A percentile compares a stretch with the other conserved stretches of the same genome.
Conservation (phyloP, 1,140 invertebrate species). For the Propsilocerus akamusi region DNA sequence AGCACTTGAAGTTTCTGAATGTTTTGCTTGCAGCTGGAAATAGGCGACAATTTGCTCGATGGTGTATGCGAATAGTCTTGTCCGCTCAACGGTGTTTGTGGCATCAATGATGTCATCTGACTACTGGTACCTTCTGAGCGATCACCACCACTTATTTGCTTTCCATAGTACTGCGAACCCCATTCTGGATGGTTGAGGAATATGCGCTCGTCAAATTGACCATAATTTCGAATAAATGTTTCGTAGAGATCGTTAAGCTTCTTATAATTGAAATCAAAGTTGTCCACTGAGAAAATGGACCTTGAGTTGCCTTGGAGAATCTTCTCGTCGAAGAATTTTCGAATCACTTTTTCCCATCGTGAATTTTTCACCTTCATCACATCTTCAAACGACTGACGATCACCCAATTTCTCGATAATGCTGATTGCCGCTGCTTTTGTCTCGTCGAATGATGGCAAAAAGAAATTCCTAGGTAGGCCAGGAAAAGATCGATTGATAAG, state of each 20-base stretch:
- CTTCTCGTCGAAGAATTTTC: slow-evolving; percentile 59
- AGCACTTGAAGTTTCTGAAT: not conserved
- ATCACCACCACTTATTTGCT: not conserved
- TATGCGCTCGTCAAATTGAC: slow-evolving; percentile 93
- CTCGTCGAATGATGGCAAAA: slow-evolving; percentile 39
- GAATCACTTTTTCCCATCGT: slow-evolving; percentile 61
- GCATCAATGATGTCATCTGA: slow-evolving; percentile 28
- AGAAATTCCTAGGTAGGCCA: slow-evolving; percentile 57
- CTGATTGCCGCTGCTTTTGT: slow-evolving; percentile 49
- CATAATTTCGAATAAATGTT: slow-evolving; percentile 72
- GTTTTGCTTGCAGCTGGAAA: not conserved
- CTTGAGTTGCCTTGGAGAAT: slow-evolving; percentile 44
- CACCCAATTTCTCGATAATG: slow-evolving; percentile 68
- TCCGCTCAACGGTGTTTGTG: slow-evolving; percentile 74
- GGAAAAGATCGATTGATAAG: slow-evolving; percentile 67
- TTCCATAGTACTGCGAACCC: not conserved
- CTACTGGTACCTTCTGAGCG: not conserved
- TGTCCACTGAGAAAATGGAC: slow-evolving; percentile 46
- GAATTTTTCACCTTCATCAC: slow-evolving; percentile 83
- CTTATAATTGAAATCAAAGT: slow-evolving; percentile 68
- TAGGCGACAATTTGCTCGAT: not conserved
- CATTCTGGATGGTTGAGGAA: slow-evolving; percentile 36
- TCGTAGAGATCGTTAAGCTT: slow-evolving; percentile 78
- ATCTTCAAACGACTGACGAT: slow-evolving; percentile 62
- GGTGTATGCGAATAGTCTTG: slow-evolving; percentile 47